These are phyloP conservation scores for Calameuta pallipes DNA, from an alignment of 2,888 invertebrate genomes.

Conservation along the genomic window DNA sequence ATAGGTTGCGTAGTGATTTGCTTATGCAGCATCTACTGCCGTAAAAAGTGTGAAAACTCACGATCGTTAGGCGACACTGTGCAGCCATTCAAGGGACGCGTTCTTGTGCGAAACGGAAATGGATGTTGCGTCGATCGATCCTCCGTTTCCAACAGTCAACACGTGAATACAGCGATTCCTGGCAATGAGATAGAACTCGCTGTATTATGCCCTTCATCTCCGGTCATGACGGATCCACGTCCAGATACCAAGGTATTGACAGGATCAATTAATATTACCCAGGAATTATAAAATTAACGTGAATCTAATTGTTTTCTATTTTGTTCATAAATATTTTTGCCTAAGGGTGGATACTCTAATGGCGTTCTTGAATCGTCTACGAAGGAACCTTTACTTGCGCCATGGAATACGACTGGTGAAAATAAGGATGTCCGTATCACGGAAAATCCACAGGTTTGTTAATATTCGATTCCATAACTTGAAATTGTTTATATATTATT, in stretches of 20 bases:
- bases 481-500: neutral
- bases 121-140: conserved; percentile 58
- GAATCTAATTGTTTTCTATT: conserved; percentile 4
- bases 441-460: conserved; percentile 76
- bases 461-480: neutral
- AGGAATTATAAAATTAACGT: neutral
- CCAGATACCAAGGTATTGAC: conserved; percentile 71
- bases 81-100: conserved; percentile 51
- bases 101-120: conserved; percentile 51
- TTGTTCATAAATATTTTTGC: conserved; percentile 9
- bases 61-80: conserved; percentile 51
- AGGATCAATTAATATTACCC: neutral
- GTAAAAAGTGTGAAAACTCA: conserved; percentile 56
- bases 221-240: conserved; percentile 60
- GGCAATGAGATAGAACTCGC: conserved; percentile 61
- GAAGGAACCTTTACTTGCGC: conserved; percentile 64
- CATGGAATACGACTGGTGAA: conserved; percentile 60
- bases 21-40: conserved; percentile 59
- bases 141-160: conserved; percentile 52
- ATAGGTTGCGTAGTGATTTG: conserved; percentile 63
- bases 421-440: conserved; percentile 71
- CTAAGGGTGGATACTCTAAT: conserved; percentile 67
- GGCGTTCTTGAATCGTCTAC: conserved; percentile 68
- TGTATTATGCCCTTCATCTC: conserved; percentile 62
- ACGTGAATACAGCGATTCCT: conserved; percentile 36